Evolutionary conservation across 1,140 invertebrate species (phyloP).

Genomic region (Drosophila ananassae): DNA sequence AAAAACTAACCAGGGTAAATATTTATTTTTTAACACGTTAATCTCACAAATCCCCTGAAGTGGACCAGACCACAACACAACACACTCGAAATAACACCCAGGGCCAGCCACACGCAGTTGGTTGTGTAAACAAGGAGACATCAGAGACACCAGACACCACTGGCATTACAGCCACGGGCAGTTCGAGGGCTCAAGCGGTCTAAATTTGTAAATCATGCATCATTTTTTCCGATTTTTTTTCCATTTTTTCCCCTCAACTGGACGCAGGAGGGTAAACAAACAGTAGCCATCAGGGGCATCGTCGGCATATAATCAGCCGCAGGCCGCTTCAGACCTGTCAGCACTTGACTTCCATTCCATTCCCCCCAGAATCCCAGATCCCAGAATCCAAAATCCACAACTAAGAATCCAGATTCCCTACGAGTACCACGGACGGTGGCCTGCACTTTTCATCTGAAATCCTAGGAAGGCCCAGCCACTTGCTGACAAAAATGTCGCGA

Average conservation of each 20-base stretch:
- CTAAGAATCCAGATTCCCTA: slow-evolving; percentile 4
- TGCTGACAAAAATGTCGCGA: slow-evolving; percentile 69
- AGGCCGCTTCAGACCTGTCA: slow-evolving; percentile 68
- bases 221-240: slow-evolving; percentile 26
- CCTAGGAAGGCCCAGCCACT: slow-evolving; percentile 52
- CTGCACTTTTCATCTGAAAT: slow-evolving; percentile 64
- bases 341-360: slow-evolving; percentile 55
- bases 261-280: slow-evolving; percentile 78
- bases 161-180: slow-evolving; percentile 34
- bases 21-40: slow-evolving; percentile 82
- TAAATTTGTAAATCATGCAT: slow-evolving; percentile 65
- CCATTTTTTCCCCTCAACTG: slow-evolving; percentile 43
- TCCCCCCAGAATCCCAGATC: slow-evolving; percentile 11
- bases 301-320: slow-evolving; percentile 62
- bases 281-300: slow-evolving; percentile 52
- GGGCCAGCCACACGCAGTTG: slow-evolving; percentile 66
- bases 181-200: slow-evolving; percentile 42
- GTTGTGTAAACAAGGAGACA: slow-evolving; percentile 68
- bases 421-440: slow-evolving; percentile 22
- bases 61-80: slow-evolving; percentile 48
- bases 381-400: slow-evolving; percentile 10
- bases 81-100: slow-evolving; percentile 29
- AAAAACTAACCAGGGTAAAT: slow-evolving; percentile 80
- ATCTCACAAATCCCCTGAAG: slow-evolving; percentile 78
- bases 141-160: slow-evolving; percentile 47